Percentiles rank a stretch among this genome's conserved stretches.
Evolutionary conservation across 2,888 invertebrate genomes (phyloP).

Genomic region (Drosophila picticornis): DNA sequence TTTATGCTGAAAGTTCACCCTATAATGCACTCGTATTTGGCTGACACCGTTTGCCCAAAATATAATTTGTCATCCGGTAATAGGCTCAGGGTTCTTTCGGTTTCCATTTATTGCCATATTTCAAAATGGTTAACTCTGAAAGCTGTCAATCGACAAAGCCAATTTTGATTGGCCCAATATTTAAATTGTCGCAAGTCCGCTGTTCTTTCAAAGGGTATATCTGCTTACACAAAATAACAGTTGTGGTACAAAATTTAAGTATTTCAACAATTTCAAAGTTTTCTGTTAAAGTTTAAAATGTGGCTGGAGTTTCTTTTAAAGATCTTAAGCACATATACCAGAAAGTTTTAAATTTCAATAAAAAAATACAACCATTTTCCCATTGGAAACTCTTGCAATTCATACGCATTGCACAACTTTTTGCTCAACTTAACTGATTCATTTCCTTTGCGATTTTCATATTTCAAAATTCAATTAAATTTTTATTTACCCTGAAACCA

Average conservation of each 20-base stretch:
- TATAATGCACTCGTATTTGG: slow-evolving; percentile 9
- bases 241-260: no score
- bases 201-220: neutral
- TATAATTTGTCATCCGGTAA: slow-evolving; percentile 40
- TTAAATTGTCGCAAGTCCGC: neutral
- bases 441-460: neutral
- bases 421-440: neutral
- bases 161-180: slow-evolving; percentile 14
- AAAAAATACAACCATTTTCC: neutral
- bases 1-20: slow-evolving; percentile 43
- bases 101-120: slow-evolving; percentile 31
- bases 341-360: neutral
- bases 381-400: neutral
- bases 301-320: accelerated
- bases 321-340: neutral
- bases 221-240: neutral
- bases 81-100: slow-evolving; percentile 31
- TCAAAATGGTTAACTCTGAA: slow-evolving; percentile 30
- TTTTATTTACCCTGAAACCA: neutral
- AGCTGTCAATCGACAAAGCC: slow-evolving; percentile 29
- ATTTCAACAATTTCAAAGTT: neutral
- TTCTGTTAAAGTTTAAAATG: neutral
- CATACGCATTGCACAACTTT: neutral
- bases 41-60: slow-evolving; percentile 27
- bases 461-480: neutral